Evolutionary conservation across 2,797 vertebrate genomes (phyloP), one percentile per base, ranked within the genome.

Genomic region (Antrozous pallidus): DNA sequence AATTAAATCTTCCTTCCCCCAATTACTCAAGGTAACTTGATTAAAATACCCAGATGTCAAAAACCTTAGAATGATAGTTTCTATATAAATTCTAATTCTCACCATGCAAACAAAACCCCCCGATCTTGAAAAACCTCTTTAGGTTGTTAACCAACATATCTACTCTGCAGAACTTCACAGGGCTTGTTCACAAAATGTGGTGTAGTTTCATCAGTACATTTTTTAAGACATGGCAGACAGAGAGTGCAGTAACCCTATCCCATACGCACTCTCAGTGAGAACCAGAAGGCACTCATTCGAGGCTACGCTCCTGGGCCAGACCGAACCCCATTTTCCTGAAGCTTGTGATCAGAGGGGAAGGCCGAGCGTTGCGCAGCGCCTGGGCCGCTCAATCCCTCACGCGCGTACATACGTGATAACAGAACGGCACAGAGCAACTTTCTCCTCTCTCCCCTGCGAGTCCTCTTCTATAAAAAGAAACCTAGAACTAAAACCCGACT

Each of bases 381-480:
- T 4, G 4, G 22, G 42, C 71, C 5, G 31, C 69, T 79, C 61
- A 5, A 75, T 63, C 67, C 87, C 81, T 83, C 36, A 85, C 0
- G 24, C 58, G 58, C 0, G 20, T n/a, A 88, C 54, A 14, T 36
- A 78, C 49, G 42, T 36, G 51, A 47, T 28, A 81, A 83, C 56
- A 91, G 56, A 63, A 90, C 74, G 9, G 38, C 65, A 90, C 61
- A 42, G 47, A 56, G 75, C 69, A 24, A 78, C 88, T 79, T 88
- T 93, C 80, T 92, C 88, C 82, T 82, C 79, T 81, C 78, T 73
- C 90, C 70, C 61, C 81, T 75, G 70, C 88, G 45, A n/a, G 65
- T 81, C 49, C 56, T 71, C 77, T 82, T 95, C 95, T 97, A 96
- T 94, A 97, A 97, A 97, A 97, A 97, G 95, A 95, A 97, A 93